These are phyloP conservation scores for Melopsittacus undulatus DNA, from an alignment of 2,797 vertebrate genomes.

Conservation along the genomic window DNA sequence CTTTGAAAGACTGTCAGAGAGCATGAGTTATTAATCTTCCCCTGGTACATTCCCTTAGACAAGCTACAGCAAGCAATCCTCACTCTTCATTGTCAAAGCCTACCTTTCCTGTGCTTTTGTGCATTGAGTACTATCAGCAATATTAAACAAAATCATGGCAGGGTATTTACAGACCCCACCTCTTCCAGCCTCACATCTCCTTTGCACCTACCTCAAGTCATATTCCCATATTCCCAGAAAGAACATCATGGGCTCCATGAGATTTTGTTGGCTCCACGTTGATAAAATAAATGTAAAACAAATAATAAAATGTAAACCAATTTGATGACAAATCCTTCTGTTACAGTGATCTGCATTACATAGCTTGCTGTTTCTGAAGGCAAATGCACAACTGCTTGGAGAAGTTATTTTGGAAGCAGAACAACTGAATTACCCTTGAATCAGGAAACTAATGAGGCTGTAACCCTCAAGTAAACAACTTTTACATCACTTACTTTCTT, in stretches of 20 bases:
- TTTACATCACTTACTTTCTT: neutral
- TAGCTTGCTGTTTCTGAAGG: neutral
- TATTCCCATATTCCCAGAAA: neutral
- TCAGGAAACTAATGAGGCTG: neutral
- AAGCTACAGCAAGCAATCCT: neutral
- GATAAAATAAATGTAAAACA: neutral
- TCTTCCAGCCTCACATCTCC: neutral
- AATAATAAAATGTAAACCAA: neutral
- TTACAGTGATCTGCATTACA: neutral
- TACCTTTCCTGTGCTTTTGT: neutral
- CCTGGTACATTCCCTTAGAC: neutral
- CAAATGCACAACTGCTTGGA: neutral
- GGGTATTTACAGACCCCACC: neutral
- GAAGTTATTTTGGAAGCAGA: neutral
- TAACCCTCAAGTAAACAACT: neutral
- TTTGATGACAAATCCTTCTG: neutral
- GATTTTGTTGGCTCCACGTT: neutral
- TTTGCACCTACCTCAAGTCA: neutral
- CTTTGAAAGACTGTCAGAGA: neutral
- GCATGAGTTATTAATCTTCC: neutral
- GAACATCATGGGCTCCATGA: neutral
- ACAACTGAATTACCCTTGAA: neutral
- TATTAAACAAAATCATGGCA: neutral
- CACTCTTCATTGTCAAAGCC: neutral
- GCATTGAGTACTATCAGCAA: neutral